Evolutionary conservation across 2,113 vertebrate genomes (phyloP).

Genomic region (Perognathus longimembris): DNA sequence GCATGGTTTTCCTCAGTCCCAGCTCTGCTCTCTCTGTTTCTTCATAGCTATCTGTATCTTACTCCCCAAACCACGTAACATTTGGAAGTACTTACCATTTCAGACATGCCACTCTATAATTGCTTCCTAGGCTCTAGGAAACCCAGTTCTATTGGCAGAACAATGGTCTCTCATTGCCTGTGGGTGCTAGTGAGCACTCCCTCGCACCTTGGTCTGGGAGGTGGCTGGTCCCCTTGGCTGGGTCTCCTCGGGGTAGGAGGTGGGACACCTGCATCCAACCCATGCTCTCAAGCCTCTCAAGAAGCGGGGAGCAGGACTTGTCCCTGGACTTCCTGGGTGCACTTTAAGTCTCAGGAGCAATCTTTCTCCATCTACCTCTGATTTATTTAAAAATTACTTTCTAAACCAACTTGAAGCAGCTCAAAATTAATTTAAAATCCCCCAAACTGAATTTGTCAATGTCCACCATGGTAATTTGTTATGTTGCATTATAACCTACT

Average conservation of each 20-base stretch:
- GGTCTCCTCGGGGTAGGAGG: neutral
- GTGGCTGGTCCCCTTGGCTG: neutral
- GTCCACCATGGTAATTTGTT: slow-evolving; percentile 86
- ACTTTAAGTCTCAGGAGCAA: slow-evolving; percentile 14
- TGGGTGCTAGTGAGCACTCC: neutral
- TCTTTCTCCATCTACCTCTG: slow-evolving; percentile 70
- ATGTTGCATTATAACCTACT: slow-evolving; percentile 81
- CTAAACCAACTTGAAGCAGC: slow-evolving; percentile 84
- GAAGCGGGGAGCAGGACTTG: neutral
- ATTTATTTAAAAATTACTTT: slow-evolving; percentile 87
- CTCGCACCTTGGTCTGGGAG: neutral
- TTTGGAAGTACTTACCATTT: neutral
- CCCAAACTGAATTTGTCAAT: slow-evolving; percentile 86
- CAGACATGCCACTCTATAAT: neutral
- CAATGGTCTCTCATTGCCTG: neutral
- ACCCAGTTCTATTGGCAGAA: neutral
- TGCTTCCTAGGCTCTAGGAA: neutral
- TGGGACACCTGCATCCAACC: neutral
- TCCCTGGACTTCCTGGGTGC: slow-evolving; percentile 36
- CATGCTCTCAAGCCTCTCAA: neutral
- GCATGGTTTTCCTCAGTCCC: neutral
- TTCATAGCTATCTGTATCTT: neutral
- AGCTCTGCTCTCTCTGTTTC: neutral
- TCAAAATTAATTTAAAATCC: slow-evolving; percentile 88
- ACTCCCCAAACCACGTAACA: neutral